Evolutionary conservation across 2,113 vertebrate genomes (phyloP), one percentile per base, ranked within the genome.

Genomic region (Maccullochella peelii): DNA sequence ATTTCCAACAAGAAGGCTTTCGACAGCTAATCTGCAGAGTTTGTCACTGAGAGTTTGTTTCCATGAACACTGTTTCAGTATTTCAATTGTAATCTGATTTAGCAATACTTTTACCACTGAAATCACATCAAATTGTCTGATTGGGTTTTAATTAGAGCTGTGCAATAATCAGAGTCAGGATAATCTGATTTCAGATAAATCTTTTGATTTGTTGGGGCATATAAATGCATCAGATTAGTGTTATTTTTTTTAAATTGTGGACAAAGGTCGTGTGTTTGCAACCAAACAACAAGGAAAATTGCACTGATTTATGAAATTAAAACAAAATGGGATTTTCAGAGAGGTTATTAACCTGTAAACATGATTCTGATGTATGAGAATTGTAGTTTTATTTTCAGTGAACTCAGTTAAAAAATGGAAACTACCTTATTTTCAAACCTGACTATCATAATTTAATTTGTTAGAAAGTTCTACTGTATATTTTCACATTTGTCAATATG

Each of bases 1-100:
- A 67, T 87, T 77, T 80, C 63, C 81, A 59, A 20, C 50, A 7
- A 52, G 62, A 18, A 21, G 16, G 59, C 38, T 65, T 16, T 49
- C 71, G 11, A 59, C 67, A n/a, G 73, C 25, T 50, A 33, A 73
- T 67, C 67, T 66, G 57, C 74, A 61, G 49, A 27, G 2, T 69
- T 66, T 72, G 30, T n/a, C 20, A 10, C 8, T 3, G 42, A 61
- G 33, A 61, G 33, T 52, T 62, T 72, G 52, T 80, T 61, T 66
- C 79, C 69, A 33, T 14, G 40, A 40, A 8, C 2, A 15, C 27
- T 2, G 6, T 10, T 74, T 58, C 65, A 44, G 2, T 36, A 8
- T 44, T 61, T 73, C 5, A 20, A 9, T 63, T 33, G 21, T 18
- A 25, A 61, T 69, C 57, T 86, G 47, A 30, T 62, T 63, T 0